phyloP scores from a whole-genome alignment of 2,888 invertebrate species.

The Drosophila nr. perissopoda region DNA sequence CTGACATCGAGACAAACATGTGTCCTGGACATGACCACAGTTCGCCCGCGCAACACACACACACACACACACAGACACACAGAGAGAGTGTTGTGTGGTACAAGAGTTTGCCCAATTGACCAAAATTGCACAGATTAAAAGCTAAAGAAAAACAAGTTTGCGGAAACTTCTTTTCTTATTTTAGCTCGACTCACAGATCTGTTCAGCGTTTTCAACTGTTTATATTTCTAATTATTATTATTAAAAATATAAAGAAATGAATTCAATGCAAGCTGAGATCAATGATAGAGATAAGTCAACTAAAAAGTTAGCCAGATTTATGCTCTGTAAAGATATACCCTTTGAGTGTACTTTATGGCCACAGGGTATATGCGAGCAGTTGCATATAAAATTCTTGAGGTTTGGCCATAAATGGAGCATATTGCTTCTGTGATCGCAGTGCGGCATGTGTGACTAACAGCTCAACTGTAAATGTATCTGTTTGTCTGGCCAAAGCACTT shows the following conservation, averaged over 20 bases:
- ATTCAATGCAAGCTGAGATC: not conserved
- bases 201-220: not conserved
- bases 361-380: conserved; percentile 9
- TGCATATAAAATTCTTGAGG: conserved; percentile 35
- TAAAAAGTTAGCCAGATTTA: too few relatives aligned
- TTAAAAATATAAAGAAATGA: not conserved
- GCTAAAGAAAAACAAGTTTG: conserved; percentile 1
- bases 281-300: not conserved
- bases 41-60: conserved; percentile 2
- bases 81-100: not conserved
- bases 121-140: conserved; percentile 50
- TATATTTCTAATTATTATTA: not conserved
- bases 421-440: conserved; percentile 48
- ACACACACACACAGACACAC: conserved; percentile 1
- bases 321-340: not conserved
- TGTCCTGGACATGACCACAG: conserved; percentile 54
- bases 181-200: not conserved
- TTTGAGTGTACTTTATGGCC: not conserved
- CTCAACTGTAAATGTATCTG: conserved; percentile 53
- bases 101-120: conserved; percentile 43
- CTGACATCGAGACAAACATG: conserved; percentile 62
- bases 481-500: conserved; percentile 47
- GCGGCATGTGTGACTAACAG: conserved; percentile 59
- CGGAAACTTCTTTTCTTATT: not conserved
- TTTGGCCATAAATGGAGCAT: conserved; percentile 42